These are phyloP conservation scores for Sminthopsis crassicaudata DNA, from an alignment of 2,113 vertebrate genomes.

Conservation along the genomic window DNA sequence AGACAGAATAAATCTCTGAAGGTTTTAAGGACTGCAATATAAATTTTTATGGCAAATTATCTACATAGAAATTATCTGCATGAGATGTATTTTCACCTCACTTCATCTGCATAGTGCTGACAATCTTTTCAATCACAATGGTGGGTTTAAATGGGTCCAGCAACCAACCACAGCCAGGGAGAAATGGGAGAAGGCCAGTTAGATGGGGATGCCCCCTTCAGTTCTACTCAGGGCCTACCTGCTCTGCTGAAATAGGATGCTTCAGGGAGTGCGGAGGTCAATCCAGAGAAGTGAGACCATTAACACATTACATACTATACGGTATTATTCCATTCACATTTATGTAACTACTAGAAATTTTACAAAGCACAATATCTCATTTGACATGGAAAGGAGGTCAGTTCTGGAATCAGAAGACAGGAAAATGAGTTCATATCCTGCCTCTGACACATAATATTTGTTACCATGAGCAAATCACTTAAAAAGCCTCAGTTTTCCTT, in stretches of 20 bases:
- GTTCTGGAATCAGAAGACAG: not conserved
- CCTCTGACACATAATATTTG: not conserved
- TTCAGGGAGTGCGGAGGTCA: not conserved
- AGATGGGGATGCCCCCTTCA: not conserved
- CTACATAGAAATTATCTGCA: constrained; percentile 88
- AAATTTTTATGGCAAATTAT: constrained; percentile 92
- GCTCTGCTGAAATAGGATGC: not conserved
- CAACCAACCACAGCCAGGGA: constrained; percentile 51
- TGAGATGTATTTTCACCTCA: constrained; percentile 85
- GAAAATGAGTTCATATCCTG: not conserved
- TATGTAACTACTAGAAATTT: not conserved
- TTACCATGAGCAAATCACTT: not conserved
- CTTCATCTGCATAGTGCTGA: constrained; percentile 87
- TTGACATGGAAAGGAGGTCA: not conserved
- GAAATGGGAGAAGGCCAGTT: not conserved
- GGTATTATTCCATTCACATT: not conserved
- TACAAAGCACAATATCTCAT: not conserved
- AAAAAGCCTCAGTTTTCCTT: not conserved
- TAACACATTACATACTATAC: not conserved
- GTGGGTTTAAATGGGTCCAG: constrained; percentile 71
- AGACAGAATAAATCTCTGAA: constrained; percentile 88
- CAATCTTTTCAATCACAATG: constrained; percentile 80
- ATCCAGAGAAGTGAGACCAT: not conserved
- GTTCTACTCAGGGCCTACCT: not conserved
- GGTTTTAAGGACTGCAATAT: constrained; percentile 87